Base-by-base conservation (phyloP, 2,797 vertebrate genomes). In the Acanthopagrus latus region DNA sequence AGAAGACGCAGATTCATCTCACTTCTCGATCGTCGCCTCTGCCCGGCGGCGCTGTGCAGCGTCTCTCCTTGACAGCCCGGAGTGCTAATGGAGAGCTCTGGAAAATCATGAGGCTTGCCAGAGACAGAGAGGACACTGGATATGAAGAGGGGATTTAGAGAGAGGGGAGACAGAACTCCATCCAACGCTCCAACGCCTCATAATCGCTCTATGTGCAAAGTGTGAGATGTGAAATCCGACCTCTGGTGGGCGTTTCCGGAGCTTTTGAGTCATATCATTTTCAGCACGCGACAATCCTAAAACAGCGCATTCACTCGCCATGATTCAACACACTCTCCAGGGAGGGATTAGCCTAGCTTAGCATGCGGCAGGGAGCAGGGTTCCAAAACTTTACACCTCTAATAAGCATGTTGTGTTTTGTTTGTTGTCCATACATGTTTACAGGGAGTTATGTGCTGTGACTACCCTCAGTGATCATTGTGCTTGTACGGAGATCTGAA, bases 91-190 rank as follows among this genome's bases (percentile, higher is more conserved):
- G 63, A 86, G 78, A 78, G 52, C 59, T 75, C 74, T 75, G 79
- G 69, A 78, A 84, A 63, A 71, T 55, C 20, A 29, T 51, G 59
- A 87, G 52, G 9, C 46, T 62, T 17, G 57, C 79, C 85, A 86
- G 88, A 88, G 64, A 65, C 71, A n/a, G 76, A 55, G 48, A 76
- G 25, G 82, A 86, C 64, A 82, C 64, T 78, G 71, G 68, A 72
- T 71, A 51, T 68, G 64, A 83, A 79, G 78, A 79, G 70, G 59
- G 63, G 65, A 78, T 78, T 74, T 63, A 62, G 57, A 71, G 56
- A 33, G 66, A 66, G 44, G 33, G 62, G 67, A 74, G 71, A 65
- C 56, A 75, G 51, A 64, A 43, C 48, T 50, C 65, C 23, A n/a
- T 55, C 67, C 66, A 41, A 33, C 69, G 65, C 44, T 52, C 44